Evolutionary conservation across 2,797 vertebrate genomes (phyloP).

Genomic region (Psittacula echo): DNA sequence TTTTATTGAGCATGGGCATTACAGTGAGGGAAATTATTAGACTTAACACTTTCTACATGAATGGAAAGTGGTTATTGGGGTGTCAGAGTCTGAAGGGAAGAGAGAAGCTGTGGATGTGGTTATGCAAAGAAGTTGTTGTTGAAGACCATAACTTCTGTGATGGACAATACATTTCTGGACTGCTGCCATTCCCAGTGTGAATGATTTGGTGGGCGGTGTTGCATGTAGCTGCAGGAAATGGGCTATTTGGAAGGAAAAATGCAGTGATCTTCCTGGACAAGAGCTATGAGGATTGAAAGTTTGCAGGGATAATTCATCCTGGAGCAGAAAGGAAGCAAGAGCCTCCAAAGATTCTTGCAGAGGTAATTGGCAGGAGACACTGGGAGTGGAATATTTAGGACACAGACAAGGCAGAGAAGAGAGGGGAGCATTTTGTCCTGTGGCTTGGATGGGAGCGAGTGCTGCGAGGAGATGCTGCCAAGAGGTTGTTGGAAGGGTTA

Average conservation of each 20-base stretch:
- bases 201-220: not conserved
- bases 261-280: constrained; percentile 27
- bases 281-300: constrained; percentile 38
- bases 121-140: not conserved
- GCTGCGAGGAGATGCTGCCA: not conserved
- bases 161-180: not conserved
- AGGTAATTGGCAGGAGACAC: constrained; percentile 49
- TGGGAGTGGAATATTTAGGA: constrained; percentile 52
- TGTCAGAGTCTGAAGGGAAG: not conserved
- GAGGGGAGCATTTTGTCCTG: not conserved
- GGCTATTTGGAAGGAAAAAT: constrained; percentile 50
- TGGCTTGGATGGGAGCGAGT: not conserved
- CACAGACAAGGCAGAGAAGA: not conserved
- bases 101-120: not conserved
- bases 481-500: not conserved
- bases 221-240: constrained; percentile 32
- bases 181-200: not conserved
- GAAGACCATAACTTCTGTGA: not conserved
- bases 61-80: not conserved
- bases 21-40: not conserved
- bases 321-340: constrained; percentile 46
- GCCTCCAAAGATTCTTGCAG: constrained; percentile 40
- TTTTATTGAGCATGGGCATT: not conserved
- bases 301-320: constrained; percentile 44
- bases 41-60: not conserved